These are phyloP conservation scores for Harpagifer antarcticus DNA, from an alignment of 2,797 vertebrate genomes.

Conservation along the genomic window DNA sequence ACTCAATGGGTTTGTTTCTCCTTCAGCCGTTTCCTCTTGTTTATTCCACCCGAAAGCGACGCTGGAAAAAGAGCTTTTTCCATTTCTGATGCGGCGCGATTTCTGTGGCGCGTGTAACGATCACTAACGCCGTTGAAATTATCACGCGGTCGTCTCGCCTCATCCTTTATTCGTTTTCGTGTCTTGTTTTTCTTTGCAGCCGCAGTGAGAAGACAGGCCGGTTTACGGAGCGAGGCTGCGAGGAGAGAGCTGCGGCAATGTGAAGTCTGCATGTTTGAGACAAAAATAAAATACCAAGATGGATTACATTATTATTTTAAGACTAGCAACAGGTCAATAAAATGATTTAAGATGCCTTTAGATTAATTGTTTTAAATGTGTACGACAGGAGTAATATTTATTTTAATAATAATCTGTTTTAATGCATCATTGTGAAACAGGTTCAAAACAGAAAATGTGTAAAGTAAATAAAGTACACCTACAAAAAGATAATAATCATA, in stretches of 20 bases:
- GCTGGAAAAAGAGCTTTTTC: conserved; percentile 66
- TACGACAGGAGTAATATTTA: background rate
- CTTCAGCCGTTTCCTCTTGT: conserved; percentile 46
- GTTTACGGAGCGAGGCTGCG: conserved; percentile 81
- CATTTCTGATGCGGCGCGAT: conserved; percentile 73
- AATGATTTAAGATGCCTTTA: background rate
- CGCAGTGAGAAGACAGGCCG: conserved; percentile 85
- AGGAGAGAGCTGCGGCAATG: conserved; percentile 4
- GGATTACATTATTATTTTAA: background rate
- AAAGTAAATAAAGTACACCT: background rate
- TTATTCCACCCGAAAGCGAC: conserved; percentile 81
- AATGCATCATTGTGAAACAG: background rate
- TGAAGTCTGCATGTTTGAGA: background rate
- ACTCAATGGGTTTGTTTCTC: conserved; percentile 80
- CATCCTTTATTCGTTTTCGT: conserved; percentile 54
- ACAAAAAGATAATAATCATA: background rate
- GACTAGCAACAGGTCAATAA: background rate
- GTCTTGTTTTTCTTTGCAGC: conserved; percentile 74
- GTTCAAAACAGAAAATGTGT: background rate
- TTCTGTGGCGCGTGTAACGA: conserved; percentile 90
- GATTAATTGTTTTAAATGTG: background rate
- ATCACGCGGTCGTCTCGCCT: conserved; percentile 84
- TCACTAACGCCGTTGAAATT: conserved; percentile 88
- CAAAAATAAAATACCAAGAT: background rate
- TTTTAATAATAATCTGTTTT: background rate